Conservation (phyloP, 1,140 invertebrate species). For the Aphaenogaster floridana region DNA sequence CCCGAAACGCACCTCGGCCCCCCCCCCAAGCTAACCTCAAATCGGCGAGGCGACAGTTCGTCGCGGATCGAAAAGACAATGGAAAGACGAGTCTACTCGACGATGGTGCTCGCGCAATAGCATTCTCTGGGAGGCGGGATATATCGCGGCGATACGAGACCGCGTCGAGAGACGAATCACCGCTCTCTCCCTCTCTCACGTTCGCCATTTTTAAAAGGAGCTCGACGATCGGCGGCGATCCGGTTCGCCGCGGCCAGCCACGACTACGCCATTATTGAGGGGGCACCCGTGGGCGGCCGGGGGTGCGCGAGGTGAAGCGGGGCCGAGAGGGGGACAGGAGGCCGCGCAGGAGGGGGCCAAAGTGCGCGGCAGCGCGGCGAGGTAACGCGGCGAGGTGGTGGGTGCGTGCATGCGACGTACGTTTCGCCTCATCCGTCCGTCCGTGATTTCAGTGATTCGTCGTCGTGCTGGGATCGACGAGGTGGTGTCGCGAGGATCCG, state of each 20-base stretch:
- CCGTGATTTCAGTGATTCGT: constrained; percentile 21
- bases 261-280: constrained; percentile 32
- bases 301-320: neutral
- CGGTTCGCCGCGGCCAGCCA: neutral
- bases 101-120: no score
- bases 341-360: constrained; percentile 33
- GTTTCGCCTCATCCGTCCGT: neutral
- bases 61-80: neutral
- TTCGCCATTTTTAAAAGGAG: constrained; percentile 77
- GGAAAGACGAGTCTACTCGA: neutral
- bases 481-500: neutral
- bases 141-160: neutral
- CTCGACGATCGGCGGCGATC: constrained; percentile 64
- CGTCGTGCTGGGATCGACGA: neutral
- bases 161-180: neutral
- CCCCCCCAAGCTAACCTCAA: no score
- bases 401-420: neutral
- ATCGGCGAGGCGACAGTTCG: neutral
- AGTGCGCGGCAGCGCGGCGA: constrained; percentile 38
- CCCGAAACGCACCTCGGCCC: no score
- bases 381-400: neutral
- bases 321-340: neutral
- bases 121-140: neutral
- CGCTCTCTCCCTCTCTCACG: neutral
- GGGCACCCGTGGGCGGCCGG: neutral